phyloP scores from a whole-genome alignment of 92 coral and sea anemone genomes.

The Porites rus region DNA sequence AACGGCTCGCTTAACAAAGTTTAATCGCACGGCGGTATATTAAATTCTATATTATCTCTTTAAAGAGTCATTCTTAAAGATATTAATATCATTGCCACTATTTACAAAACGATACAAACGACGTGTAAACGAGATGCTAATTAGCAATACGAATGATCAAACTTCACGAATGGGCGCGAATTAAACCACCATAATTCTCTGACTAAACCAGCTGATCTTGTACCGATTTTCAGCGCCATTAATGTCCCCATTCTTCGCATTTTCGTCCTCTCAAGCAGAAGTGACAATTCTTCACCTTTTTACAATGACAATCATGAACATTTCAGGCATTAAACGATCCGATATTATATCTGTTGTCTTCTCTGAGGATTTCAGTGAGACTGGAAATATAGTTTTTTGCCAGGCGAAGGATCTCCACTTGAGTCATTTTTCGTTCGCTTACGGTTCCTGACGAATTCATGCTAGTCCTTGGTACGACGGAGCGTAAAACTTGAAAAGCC shows the following conservation, averaged over 20 bases:
- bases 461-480: constrained; percentile 85
- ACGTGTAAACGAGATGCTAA: constrained; percentile 32
- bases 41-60: not conserved
- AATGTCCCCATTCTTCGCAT: not conserved
- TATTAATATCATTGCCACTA: constrained; percentile 26
- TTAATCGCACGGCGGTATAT: not conserved
- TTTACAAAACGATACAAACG: constrained; percentile 29
- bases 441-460: constrained; percentile 66
- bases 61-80: not conserved
- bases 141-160: not conserved
- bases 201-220: not conserved
- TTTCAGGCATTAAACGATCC: constrained; percentile 60
- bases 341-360: constrained; percentile 66
- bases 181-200: not conserved
- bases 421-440: constrained; percentile 92
- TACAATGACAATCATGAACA: not conserved
- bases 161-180: not conserved
- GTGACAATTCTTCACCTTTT: not conserved
- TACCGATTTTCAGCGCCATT: not conserved
- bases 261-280: not conserved
- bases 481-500: constrained; percentile 94
- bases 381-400: constrained; percentile 96
- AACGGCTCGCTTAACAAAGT: not conserved
- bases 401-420: constrained; percentile 95
- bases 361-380: constrained; percentile 82